Evolutionary conservation across 2,113 vertebrate genomes (phyloP), one percentile per base, ranked within the genome.

Genomic region (Gobio gobio): DNA sequence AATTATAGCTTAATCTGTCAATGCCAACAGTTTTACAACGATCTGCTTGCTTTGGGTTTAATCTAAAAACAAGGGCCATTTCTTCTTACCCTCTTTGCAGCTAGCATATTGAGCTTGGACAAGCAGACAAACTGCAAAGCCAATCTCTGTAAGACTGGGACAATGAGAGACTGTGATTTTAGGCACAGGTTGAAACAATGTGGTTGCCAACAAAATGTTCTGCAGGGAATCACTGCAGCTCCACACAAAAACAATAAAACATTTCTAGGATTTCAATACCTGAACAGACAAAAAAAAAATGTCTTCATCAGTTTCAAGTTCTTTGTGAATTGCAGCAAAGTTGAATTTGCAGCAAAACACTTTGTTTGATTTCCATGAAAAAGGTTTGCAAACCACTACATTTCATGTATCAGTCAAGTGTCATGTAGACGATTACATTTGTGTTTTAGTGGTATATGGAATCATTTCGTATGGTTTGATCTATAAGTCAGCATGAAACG

Each of bases 151-250:
- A 56, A 56, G 18, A 56, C 54, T 22, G 76, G 33, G 54, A 79
- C 58, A 47, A 40, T 24, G 58, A 16, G 26, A 79, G 58, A 26
- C 5, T 79, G 36, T 26, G 40, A 63, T 63, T 79, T 79, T 47
- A 79, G 58, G 58, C 58, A 79, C 58, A 79, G 40, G 36, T 26
- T 79, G 13, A 63, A 79, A 59, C 22, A 49, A 75, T 10, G 12
- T 49, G 6, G 72, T 13, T 49, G 54, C 29, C 29, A 78, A 59
- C n/a, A 63, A 79, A 79, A 73, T 63, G 36, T 26, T 61, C 36
- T 40, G 76, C 76, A 14, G 6, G 58, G 13, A 79, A 45, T 45
- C 36, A 26, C 29, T 59, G 18, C 36, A 63, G 22, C n/a, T n/a
- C 7, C 49, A 77, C 26, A 76, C 5, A 56, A 18, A 78, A n/a